These are phyloP conservation scores for Sibirionetta formosa DNA, from an alignment of 2,797 vertebrate genomes.

Conservation along the genomic window DNA sequence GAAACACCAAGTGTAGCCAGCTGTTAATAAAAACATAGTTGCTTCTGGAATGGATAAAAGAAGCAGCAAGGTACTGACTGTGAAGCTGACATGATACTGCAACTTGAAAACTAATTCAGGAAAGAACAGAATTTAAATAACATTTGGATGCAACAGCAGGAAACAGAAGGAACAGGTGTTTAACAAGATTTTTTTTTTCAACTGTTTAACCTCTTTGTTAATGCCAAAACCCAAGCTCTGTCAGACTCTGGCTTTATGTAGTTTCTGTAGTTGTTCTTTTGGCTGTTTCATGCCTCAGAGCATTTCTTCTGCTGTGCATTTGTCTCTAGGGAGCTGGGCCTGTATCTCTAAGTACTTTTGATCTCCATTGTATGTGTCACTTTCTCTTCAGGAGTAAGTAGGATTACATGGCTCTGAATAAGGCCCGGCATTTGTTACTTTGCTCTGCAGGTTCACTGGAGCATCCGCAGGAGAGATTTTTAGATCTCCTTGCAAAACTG, in stretches of 20 bases:
- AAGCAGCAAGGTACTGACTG: neutral
- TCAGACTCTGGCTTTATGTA: neutral
- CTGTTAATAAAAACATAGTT: neutral
- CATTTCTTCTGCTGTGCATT: neutral
- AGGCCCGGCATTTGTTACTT: neutral
- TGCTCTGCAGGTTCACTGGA: neutral
- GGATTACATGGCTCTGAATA: neutral
- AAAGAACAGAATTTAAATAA: conserved; percentile 30
- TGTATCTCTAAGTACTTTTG: neutral
- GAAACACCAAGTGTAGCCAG: neutral
- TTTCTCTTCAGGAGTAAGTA: neutral
- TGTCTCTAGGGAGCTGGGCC: neutral
- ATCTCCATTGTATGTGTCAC: neutral
- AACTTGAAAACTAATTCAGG: conserved; percentile 39
- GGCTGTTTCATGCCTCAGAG: neutral
- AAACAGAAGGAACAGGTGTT: conserved; percentile 29
- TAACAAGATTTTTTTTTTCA: conserved; percentile 51
- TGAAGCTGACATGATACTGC: neutral
- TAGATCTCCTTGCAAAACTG: neutral
- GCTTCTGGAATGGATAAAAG: neutral
- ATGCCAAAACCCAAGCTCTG: neutral
- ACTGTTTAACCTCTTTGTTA: conserved; percentile 24
- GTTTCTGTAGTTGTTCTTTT: conserved; percentile 10
- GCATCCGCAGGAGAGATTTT: neutral
- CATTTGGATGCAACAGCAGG: conserved; percentile 14